Conservation (phyloP, 2,113 vertebrate genomes). For the Empidonax alnorum region DNA sequence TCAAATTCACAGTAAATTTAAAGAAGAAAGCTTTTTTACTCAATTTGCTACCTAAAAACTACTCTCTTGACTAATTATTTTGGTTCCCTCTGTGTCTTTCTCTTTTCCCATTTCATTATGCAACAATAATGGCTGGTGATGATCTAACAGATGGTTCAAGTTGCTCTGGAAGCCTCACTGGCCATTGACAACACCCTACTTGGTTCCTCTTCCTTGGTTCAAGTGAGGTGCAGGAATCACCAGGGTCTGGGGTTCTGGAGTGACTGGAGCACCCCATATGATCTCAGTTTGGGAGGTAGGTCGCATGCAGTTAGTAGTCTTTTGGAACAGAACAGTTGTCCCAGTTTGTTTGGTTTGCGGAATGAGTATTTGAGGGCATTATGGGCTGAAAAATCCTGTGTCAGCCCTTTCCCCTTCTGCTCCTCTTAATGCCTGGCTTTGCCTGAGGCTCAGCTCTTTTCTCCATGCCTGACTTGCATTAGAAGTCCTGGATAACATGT, state of each 20-base stretch:
- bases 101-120: background rate
- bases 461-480: background rate
- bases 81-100: background rate
- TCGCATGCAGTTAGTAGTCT: accelerated
- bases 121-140: background rate
- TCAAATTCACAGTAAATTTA: background rate
- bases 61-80: background rate
- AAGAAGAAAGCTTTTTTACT: background rate
- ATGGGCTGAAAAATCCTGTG: background rate
- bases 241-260: slow-evolving; percentile 82
- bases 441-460: background rate
- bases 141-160: slow-evolving; percentile 72
- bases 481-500: too few species aligned
- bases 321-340: background rate
- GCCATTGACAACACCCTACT: slow-evolving; percentile 69
- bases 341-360: background rate
- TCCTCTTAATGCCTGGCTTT: background rate
- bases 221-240: slow-evolving; percentile 77
- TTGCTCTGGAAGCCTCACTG: slow-evolving; percentile 55
- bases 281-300: slow-evolving; percentile 79
- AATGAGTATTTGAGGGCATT: background rate
- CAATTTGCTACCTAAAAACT: background rate
- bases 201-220: slow-evolving; percentile 71
- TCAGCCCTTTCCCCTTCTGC: background rate
- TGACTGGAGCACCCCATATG: slow-evolving; percentile 82